Conservation (phyloP, 1,140 invertebrate genomes). For the Drosophila kanapiae region DNA sequence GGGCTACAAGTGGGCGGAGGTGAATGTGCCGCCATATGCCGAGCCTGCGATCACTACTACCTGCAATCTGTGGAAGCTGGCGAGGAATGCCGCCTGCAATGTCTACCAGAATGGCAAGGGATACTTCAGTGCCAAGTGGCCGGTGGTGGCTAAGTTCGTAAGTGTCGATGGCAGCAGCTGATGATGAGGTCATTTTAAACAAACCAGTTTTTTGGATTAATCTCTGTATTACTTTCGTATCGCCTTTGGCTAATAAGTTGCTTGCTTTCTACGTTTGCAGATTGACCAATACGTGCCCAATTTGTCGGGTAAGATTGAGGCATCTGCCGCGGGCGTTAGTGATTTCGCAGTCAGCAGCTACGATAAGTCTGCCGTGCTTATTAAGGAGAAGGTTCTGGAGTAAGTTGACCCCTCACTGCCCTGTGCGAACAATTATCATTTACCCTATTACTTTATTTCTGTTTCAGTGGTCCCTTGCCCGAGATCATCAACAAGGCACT, state of each 20-base stretch:
- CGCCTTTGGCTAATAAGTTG: slow-evolving; percentile 11
- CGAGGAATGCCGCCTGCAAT: slow-evolving; percentile 86
- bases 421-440: neutral
- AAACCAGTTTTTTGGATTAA: slow-evolving; percentile 58
- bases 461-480: slow-evolving; percentile 90
- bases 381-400: slow-evolving; percentile 91
- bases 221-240: slow-evolving; percentile 7
- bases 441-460: neutral
- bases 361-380: slow-evolving; percentile 86
- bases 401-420: slow-evolving; percentile 86
- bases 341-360: slow-evolving; percentile 86
- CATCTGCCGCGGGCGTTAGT: slow-evolving; percentile 85
- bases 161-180: slow-evolving; percentile 69
- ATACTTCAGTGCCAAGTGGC: slow-evolving; percentile 87
- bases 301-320: slow-evolving; percentile 87
- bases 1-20: slow-evolving; percentile 88
- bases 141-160: slow-evolving; percentile 87
- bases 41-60: slow-evolving; percentile 88
- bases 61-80: slow-evolving; percentile 86
- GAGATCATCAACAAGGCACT: slow-evolving; percentile 90
- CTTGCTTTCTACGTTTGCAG: slow-evolving; percentile 75
- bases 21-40: slow-evolving; percentile 88
- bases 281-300: slow-evolving; percentile 90
- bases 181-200: slow-evolving; percentile 59
- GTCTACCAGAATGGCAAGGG: slow-evolving; percentile 86